Evolutionary conservation across 2,888 invertebrate genomes (phyloP).

Genomic region (Zelleria hepariella): DNA sequence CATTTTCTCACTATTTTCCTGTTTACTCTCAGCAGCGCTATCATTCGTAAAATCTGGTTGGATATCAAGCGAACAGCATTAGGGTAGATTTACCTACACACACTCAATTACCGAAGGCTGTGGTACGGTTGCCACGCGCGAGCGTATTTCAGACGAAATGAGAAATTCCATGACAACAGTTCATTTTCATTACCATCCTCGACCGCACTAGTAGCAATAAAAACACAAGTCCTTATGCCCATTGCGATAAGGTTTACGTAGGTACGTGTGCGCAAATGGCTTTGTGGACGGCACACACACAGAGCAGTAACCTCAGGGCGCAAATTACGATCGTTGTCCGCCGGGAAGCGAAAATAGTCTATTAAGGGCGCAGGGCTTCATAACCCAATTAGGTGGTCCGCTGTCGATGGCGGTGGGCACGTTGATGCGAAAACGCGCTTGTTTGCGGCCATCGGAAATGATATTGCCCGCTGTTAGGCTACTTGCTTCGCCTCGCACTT

Average conservation of each 20-base stretch:
- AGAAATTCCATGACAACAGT: background rate
- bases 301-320: background rate
- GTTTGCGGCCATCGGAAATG: background rate
- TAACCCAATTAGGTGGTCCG: conserved; percentile 1
- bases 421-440: background rate
- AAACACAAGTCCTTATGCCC: background rate
- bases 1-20: background rate
- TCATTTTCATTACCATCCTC: background rate
- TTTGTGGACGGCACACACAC: background rate
- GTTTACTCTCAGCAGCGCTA: background rate
- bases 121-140: background rate
- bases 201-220: background rate
- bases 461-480: background rate
- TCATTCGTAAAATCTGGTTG: background rate
- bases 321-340: background rate
- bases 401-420: background rate
- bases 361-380: background rate
- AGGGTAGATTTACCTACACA: background rate
- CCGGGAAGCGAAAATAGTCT: conserved; percentile 1
- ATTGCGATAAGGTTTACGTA: background rate
- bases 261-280: too few species aligned
- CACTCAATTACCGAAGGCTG: background rate
- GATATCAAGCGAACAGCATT: background rate
- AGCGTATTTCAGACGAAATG: background rate
- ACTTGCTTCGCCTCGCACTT: background rate